These are phyloP conservation scores for Semotilus atromaculatus DNA, from an alignment of 2,797 vertebrate genomes.

Conservation along the genomic window DNA sequence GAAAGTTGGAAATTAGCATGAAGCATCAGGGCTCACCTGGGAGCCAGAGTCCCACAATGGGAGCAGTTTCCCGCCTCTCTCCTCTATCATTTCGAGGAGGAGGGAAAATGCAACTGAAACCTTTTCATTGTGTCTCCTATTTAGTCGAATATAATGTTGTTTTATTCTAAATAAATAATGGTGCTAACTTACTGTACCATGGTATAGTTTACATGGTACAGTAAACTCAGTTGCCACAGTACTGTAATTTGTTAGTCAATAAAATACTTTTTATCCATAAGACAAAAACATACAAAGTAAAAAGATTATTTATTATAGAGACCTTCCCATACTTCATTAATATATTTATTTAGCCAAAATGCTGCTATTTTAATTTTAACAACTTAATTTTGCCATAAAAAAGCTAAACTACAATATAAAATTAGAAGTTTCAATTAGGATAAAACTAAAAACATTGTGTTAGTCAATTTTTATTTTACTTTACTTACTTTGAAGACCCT, in stretches of 20 bases:
- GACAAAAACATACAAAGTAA: not conserved
- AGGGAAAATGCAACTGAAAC: not conserved
- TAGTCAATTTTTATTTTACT: not conserved
- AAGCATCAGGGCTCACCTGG: constrained; percentile 75
- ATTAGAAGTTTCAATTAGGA: not conserved
- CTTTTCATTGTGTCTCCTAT: constrained; percentile 44
- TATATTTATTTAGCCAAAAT: not conserved
- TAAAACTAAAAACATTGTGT: not conserved
- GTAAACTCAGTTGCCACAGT: too few species aligned
- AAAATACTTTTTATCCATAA: not conserved
- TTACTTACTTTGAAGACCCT: not conserved
- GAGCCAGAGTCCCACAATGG: constrained; percentile 58
- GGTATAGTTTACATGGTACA: too few species aligned
- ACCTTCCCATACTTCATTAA: not conserved
- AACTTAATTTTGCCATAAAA: not conserved
- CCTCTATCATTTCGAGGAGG: constrained; percentile 37
- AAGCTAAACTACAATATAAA: not conserved
- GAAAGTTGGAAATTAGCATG: constrained; percentile 89
- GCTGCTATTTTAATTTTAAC: not conserved
- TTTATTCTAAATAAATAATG: constrained; percentile 23
- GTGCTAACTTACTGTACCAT: not conserved
- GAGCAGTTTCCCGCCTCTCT: constrained; percentile 58
- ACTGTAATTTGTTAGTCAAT: not conserved
- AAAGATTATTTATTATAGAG: not conserved
- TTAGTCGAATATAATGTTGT: constrained; percentile 29